phyloP scores from a whole-genome alignment of 92 coral and sea anemone species.

The Actinostola sp. region DNA sequence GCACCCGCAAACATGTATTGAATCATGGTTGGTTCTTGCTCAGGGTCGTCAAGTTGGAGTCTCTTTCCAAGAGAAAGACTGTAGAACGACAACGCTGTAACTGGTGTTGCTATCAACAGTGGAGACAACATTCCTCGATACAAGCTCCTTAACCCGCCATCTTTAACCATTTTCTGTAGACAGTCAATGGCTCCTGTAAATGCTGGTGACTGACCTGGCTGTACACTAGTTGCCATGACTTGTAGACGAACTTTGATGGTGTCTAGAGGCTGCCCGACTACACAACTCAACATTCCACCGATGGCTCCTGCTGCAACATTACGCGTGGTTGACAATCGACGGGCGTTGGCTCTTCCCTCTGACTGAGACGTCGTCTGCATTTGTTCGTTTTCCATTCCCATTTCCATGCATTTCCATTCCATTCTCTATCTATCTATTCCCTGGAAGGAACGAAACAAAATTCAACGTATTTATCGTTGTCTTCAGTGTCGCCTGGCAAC shows the following conservation, averaged over 20 bases:
- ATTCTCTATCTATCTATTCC: neutral
- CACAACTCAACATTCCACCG: conserved; percentile 70
- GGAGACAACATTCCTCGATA: conserved; percentile 86
- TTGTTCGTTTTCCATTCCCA: neutral
- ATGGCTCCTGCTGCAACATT: conserved; percentile 84
- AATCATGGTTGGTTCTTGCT: conserved; percentile 46
- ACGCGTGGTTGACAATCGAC: conserved; percentile 63
- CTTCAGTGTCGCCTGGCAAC: too few relatives aligned
- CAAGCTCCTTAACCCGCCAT: conserved; percentile 74
- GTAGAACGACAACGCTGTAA: conserved; percentile 69
- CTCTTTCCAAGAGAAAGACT: conserved; percentile 78
- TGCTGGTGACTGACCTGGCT: conserved; percentile 16
- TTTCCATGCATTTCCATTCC: too few relatives aligned
- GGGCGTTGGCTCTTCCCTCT: conserved; percentile 11
- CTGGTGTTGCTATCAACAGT: conserved; percentile 70
- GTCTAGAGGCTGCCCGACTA: conserved; percentile 90
- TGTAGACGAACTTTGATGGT: conserved; percentile 93
- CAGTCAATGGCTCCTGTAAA: conserved; percentile 81
- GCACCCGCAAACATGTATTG: conserved; percentile 76
- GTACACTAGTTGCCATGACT: conserved; percentile 51
- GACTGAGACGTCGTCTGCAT: neutral
- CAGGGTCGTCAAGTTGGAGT: conserved; percentile 62
- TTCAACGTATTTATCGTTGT: too few relatives aligned
- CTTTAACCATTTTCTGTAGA: conserved; percentile 56
- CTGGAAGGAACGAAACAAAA: too few relatives aligned